Evolutionary conservation across 1,140 invertebrate species (phyloP).

Genomic region (Anastrepha obliqua): DNA sequence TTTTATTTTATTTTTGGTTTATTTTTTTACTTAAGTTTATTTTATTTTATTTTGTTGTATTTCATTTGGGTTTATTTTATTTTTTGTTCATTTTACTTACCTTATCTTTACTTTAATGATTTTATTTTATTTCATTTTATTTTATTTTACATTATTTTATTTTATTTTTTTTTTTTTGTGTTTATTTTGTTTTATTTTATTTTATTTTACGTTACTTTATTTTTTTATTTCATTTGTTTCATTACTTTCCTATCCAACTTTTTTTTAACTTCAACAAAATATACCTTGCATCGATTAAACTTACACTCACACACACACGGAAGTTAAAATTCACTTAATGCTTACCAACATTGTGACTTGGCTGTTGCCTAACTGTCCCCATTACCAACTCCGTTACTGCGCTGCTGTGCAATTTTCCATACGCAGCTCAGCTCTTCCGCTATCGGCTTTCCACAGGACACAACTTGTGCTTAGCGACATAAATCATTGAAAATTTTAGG

Average conservation of each 20-base stretch:
- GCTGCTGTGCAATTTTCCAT: not conserved
- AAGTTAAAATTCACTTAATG: not conserved
- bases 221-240: not conserved
- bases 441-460: not conserved
- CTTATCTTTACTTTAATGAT: not conserved
- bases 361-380: conserved; percentile 18
- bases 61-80: not conserved
- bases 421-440: conserved; percentile 29
- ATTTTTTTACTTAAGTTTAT: not conserved
- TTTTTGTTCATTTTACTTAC: not conserved
- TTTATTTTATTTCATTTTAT: not conserved
- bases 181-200: not conserved
- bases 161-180: not conserved
- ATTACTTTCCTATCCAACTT: not conserved
- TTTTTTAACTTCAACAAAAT: not conserved
- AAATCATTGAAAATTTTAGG: conserved; percentile 50
- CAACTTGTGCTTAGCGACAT: conserved; percentile 52
- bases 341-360: conserved; percentile 34
- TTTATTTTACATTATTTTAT: not conserved
- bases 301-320: not conserved
- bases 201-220: not conserved
- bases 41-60: not conserved
- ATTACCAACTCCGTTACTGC: conserved; percentile 15
- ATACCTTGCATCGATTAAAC: not conserved
- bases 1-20: not conserved